Percentiles rank a stretch among this genome's conserved stretches.
phyloP scores from a whole-genome alignment of 2,797 vertebrate species.

The Ctenopoma multispine region DNA sequence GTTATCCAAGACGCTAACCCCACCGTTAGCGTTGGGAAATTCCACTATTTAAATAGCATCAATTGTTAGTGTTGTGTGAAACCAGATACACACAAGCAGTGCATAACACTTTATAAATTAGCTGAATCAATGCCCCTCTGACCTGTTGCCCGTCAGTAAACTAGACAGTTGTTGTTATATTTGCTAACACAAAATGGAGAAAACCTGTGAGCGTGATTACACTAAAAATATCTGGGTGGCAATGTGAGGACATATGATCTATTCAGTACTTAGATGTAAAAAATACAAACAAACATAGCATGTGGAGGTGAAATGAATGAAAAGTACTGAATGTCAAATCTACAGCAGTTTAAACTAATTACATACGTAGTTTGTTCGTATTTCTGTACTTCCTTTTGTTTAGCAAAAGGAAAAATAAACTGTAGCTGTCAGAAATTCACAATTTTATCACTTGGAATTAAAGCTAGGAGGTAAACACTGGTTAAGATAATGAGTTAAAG shows the following conservation, averaged over 20 bases:
- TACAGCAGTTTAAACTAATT: background rate
- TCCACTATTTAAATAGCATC: background rate
- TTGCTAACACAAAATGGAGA: background rate
- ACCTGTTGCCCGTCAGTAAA: background rate
- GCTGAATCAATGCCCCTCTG: background rate
- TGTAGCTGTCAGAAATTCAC: too few species aligned
- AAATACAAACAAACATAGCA: background rate
- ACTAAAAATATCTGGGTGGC: background rate
- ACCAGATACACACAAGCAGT: background rate
- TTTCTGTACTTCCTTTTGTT: background rate
- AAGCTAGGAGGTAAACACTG: background rate
- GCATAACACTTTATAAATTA: background rate
- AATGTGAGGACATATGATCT: background rate
- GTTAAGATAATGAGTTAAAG: background rate
- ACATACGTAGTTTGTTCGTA: too few species aligned
- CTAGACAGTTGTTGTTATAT: background rate
- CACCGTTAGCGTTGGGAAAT: background rate
- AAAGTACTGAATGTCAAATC: background rate
- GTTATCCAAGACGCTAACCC: background rate
- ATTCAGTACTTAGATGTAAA: background rate
- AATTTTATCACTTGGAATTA: background rate
- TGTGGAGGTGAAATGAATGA: background rate
- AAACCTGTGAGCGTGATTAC: background rate
- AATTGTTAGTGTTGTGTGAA: background rate
- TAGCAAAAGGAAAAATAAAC: background rate